A percentile compares a stretch with the other conserved stretches of the same genome.
phyloP scores from a whole-genome alignment of 1,140 invertebrate species.

The Camponotus floridanus region DNA sequence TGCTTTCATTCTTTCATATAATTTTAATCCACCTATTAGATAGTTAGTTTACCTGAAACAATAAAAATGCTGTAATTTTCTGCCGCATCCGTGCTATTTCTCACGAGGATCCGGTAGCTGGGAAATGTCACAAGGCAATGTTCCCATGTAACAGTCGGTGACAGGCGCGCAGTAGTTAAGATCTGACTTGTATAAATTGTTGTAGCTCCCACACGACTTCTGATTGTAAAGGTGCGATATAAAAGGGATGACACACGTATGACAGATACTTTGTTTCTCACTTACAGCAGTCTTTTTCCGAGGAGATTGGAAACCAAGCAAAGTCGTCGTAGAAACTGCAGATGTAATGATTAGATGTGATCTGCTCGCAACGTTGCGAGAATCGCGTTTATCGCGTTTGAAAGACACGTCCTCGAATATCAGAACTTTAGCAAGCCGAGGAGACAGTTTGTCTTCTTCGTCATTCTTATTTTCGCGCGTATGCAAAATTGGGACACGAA shows the following conservation, averaged over 20 bases:
- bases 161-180: conserved; percentile 58
- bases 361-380: background rate
- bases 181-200: conserved; percentile 69
- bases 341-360: conserved; percentile 17
- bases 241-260: conserved; percentile 24
- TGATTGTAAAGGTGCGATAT: conserved; percentile 28
- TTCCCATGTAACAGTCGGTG: conserved; percentile 53
- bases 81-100: conserved; percentile 64
- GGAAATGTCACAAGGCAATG: conserved; percentile 56
- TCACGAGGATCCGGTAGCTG: conserved; percentile 59
- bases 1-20: background rate
- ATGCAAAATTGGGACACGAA: conserved; percentile 65
- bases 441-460: conserved; percentile 3
- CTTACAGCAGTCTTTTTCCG: background rate
- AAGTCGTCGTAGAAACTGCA: background rate
- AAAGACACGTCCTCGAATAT: background rate
- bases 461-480: conserved; percentile 32
- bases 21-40: conserved; percentile 2
- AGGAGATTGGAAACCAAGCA: background rate
- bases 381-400: conserved; percentile 6
- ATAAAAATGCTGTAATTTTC: conserved; percentile 49
- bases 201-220: conserved; percentile 11
- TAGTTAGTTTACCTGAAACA: background rate
- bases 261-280: conserved; percentile 24
- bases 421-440: background rate